Conservation (phyloP, 2,888 invertebrate species). For the Bimastos eiseni region DNA sequence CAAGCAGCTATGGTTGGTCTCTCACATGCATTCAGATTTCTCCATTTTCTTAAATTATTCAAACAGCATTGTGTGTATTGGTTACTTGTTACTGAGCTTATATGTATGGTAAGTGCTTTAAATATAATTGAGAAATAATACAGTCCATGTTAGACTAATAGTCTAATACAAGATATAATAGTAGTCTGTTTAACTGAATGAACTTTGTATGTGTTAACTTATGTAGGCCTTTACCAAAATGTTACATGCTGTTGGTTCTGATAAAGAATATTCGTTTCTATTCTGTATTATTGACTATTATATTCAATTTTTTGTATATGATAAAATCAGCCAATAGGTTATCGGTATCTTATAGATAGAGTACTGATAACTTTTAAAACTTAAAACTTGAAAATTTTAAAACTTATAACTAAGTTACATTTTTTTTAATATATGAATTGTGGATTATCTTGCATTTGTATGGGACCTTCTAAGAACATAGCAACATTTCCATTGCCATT, state of each 20-base stretch:
- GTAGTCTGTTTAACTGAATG: too few relatives aligned
- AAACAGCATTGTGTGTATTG: not conserved
- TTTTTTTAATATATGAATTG: not conserved
- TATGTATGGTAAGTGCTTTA: too few relatives aligned
- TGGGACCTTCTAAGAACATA: not conserved
- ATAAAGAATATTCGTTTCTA: too few relatives aligned
- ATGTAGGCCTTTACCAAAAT: too few relatives aligned
- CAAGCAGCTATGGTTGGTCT: constrained; percentile 58
- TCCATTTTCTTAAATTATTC: not conserved
- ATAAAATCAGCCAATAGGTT: not conserved
- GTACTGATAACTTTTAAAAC: not conserved
- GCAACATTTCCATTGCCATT: not conserved
- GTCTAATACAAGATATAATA: too few relatives aligned
- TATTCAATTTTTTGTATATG: not conserved
- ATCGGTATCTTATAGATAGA: not conserved
- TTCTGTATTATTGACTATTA: not conserved
- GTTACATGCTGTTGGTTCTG: too few relatives aligned
- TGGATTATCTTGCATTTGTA: not conserved
- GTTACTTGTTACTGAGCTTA: too few relatives aligned
- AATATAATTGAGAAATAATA: too few relatives aligned
- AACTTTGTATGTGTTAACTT: too few relatives aligned
- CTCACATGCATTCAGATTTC: not conserved
- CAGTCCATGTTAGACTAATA: too few relatives aligned
- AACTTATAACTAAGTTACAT: too few relatives aligned
- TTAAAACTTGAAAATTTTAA: not conserved